Conservation (phyloP, 2,888 invertebrate species). For the Aphidoletes aphidimyza region DNA sequence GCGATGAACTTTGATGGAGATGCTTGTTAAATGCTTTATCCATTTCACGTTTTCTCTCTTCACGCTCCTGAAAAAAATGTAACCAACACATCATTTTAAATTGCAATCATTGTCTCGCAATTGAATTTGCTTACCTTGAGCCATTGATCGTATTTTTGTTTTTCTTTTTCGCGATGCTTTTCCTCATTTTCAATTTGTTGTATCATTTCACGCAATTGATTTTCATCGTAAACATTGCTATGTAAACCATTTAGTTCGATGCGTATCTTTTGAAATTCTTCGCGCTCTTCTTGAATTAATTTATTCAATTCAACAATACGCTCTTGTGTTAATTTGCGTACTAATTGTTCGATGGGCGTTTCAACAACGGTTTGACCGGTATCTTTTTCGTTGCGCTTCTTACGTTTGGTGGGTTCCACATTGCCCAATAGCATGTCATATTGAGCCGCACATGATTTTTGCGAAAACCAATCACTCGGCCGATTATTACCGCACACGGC, state of each 20-base stretch:
- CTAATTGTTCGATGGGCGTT: conserved; percentile 82
- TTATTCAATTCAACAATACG: conserved; percentile 81
- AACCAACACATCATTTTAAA: conserved; percentile 58
- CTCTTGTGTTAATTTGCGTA: conserved; percentile 80
- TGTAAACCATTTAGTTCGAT: conserved; percentile 68
- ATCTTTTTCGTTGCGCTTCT: conserved; percentile 76
- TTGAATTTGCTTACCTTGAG: conserved; percentile 61
- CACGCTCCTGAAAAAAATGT: conserved; percentile 68
- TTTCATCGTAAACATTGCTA: conserved; percentile 72
- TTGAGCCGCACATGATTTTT: conserved; percentile 89
- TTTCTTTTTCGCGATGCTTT: conserved; percentile 76
- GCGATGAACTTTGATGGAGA: conserved; percentile 44
- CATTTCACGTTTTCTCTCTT: conserved; percentile 72
- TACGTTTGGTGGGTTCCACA: conserved; percentile 85
- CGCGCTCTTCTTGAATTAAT: conserved; percentile 76
- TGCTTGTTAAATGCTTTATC: conserved; percentile 68
- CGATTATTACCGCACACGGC: conserved; percentile 80
- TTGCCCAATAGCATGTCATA: conserved; percentile 84
- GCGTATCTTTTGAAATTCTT: conserved; percentile 79
- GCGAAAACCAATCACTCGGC: conserved; percentile 89
- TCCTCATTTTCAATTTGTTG: conserved; percentile 78
- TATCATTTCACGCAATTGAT: conserved; percentile 80
- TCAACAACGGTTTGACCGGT: conserved; percentile 67
- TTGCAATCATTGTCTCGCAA: background rate
- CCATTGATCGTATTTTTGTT: conserved; percentile 72